A percentile compares a stretch with the other conserved stretches of the same genome.
phyloP scores from a whole-genome alignment of 2,888 invertebrate species.

The Drosophila leonis region DNA sequence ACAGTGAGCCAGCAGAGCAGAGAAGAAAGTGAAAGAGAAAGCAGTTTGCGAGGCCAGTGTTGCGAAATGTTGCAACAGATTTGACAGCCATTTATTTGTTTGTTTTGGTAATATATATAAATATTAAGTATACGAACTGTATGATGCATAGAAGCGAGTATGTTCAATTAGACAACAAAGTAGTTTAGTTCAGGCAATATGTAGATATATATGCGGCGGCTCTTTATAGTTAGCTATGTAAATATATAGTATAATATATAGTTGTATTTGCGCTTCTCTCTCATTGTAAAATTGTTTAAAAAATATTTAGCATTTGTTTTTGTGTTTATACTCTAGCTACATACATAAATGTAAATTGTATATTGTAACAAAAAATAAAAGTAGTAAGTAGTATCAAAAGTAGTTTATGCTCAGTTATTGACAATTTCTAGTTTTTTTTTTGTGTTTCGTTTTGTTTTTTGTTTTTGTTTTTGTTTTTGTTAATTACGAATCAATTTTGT shows the following conservation, averaged over 20 bases:
- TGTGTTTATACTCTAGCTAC: slow-evolving; percentile 64
- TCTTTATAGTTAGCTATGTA: slow-evolving; percentile 47
- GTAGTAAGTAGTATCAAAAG: slow-evolving; percentile 83
- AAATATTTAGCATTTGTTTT: slow-evolving; percentile 60
- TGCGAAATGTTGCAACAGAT: slow-evolving; percentile 36
- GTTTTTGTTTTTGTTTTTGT: slow-evolving; percentile 29
- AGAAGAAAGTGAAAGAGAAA: slow-evolving; percentile 9
- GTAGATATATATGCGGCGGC: slow-evolving; percentile 27
- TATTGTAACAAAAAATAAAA: slow-evolving; percentile 76
- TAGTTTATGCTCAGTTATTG: slow-evolving; percentile 67
- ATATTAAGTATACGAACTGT: slow-evolving; percentile 62
- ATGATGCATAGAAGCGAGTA: slow-evolving; percentile 69
- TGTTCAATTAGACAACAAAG: slow-evolving; percentile 38
- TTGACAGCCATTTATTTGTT: slow-evolving; percentile 50
- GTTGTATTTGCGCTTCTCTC: slow-evolving; percentile 41
- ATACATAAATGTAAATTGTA: slow-evolving; percentile 73
- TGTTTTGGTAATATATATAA: slow-evolving; percentile 11
- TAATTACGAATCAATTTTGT: slow-evolving; percentile 28
- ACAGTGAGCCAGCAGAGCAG: slow-evolving; percentile 12
- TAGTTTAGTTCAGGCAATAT: slow-evolving; percentile 26
- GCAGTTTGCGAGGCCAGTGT: slow-evolving; percentile 71
- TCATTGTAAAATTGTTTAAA: slow-evolving; percentile 71
- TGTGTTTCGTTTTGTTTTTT: slow-evolving; percentile 24
- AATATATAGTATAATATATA: slow-evolving; percentile 43
- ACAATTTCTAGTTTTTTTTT: slow-evolving; percentile 40